Evolutionary conservation across 2,888 invertebrate species (phyloP).

Genomic region (Cosmia pyralina): DNA sequence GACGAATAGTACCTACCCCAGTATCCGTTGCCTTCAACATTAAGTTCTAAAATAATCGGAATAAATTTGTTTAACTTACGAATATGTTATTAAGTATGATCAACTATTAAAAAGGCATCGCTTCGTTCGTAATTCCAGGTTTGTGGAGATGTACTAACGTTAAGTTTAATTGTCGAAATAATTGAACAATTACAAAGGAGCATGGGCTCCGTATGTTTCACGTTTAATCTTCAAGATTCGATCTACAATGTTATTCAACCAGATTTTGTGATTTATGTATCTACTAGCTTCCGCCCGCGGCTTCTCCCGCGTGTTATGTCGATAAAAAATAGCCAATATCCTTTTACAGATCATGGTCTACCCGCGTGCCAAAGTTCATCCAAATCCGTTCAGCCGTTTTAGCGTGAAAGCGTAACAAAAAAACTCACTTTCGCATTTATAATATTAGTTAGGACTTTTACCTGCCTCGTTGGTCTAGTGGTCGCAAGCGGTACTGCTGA

Average conservation of each 20-base stretch:
- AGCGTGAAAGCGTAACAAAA: no score
- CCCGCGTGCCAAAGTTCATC: no score
- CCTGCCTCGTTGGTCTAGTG: neutral
- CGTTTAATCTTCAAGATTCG: conserved; percentile 1
- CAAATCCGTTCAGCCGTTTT: no score
- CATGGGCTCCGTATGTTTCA: conserved; percentile 43
- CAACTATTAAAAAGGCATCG: conserved; percentile 39
- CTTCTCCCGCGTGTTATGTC: no score
- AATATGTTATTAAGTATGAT: conserved; percentile 59
- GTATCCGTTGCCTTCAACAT: conserved; percentile 35
- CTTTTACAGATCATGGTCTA: no score
- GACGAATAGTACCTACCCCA: neutral
- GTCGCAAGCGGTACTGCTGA: neutral
- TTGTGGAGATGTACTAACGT: conserved; percentile 33
- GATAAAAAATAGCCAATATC: no score
- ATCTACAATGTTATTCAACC: conserved; percentile 27
- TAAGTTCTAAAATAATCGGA: conserved; percentile 50
- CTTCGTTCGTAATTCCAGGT: conserved; percentile 51
- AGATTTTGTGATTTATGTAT: conserved; percentile 13
- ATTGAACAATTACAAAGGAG: conserved; percentile 56
- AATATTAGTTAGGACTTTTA: no score
- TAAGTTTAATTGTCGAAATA: conserved; percentile 59
- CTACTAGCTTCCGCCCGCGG: no score
- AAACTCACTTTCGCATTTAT: no score
- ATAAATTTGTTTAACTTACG: conserved; percentile 58